A percentile compares a stretch with the other conserved stretches of the same genome.
Evolutionary conservation across 2,797 vertebrate species (phyloP).

Genomic region (Platalea minor): DNA sequence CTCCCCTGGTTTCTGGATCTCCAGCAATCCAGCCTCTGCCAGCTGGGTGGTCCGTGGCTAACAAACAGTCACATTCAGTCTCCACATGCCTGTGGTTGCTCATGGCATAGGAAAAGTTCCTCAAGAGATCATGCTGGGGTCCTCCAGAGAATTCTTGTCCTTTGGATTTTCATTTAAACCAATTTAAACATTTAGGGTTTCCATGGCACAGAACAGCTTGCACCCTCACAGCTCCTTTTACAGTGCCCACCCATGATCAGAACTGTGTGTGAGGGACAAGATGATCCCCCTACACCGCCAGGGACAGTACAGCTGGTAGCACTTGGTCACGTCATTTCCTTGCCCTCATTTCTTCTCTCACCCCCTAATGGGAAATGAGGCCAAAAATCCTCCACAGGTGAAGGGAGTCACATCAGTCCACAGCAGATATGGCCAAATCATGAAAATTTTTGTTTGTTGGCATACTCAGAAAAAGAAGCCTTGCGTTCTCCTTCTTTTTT

Average conservation of each 20-base stretch:
- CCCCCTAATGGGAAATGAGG: background rate
- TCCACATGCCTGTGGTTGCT: background rate
- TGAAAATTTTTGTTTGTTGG: background rate
- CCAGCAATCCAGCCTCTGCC: background rate
- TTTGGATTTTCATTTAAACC: background rate
- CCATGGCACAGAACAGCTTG: background rate
- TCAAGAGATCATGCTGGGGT: background rate
- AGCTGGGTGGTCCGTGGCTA: background rate
- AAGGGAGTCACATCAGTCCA: background rate
- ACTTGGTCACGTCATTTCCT: background rate
- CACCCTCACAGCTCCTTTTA: background rate
- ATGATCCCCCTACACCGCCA: background rate
- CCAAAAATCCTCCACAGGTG: background rate
- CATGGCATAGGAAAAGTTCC: background rate
- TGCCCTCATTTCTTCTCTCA: background rate
- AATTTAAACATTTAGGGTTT: background rate
- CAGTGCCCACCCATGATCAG: background rate
- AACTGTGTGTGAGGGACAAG: background rate
- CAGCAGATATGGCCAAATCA: background rate
- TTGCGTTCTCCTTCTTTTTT: background rate
- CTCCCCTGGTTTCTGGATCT: background rate
- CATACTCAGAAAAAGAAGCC: background rate
- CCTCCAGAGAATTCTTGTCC: background rate
- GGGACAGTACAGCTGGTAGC: background rate
- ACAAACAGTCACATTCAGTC: background rate